Base-by-base conservation (phyloP, 2,888 invertebrate species). In the Cordilura impudica region DNA sequence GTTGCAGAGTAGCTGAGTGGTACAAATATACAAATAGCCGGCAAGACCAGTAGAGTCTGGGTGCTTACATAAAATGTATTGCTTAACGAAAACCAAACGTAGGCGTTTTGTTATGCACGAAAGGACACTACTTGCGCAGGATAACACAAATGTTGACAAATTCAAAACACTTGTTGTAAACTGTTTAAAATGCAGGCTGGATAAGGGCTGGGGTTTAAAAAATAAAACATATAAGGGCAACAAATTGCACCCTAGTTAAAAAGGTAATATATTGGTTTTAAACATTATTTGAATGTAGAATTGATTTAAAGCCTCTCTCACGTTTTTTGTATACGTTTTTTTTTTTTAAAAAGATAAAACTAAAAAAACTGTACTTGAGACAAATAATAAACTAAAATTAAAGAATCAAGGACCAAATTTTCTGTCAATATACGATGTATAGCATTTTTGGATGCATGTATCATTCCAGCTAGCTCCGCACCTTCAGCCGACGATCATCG, bases 41-140 rank as follows among this genome's bases (percentile, higher is more conserved):
- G 6, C 47, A 47, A 63, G 49, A 45, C 31, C 51, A 21, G 23
- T 14, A 75, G 66, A 78, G 58, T 77, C 72, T 78, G 72, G 29
- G 26, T 26, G 47, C 31, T 29, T 18, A 53, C 23, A 23, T 21
- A 14, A 16, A n/a, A 31, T 31, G 60, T 39, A n/a, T n/a, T n/a
- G n/a, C n/a, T n/a, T n/a, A n/a, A n/a, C 49, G 29, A 26, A 45
- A 72, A 39, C 23, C 53, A 56, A 51, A 45, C 61, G 75, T 71
- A 79, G 78, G 78, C 75, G 74, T 66, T 74, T 75, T 79, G 75
- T 79, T 79, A 79, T 75, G 79, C 75, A 79, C 79, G 75, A 79
- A 79, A 79, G 79, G 79, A 79, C 75, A 79, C 63, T 72, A 43
- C 18, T 39, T 35, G 31, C 23, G 45, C 67, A 75, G 75, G 71